Conservation (phyloP, 2,113 vertebrate species). For the Spermophilus dauricus region DNA sequence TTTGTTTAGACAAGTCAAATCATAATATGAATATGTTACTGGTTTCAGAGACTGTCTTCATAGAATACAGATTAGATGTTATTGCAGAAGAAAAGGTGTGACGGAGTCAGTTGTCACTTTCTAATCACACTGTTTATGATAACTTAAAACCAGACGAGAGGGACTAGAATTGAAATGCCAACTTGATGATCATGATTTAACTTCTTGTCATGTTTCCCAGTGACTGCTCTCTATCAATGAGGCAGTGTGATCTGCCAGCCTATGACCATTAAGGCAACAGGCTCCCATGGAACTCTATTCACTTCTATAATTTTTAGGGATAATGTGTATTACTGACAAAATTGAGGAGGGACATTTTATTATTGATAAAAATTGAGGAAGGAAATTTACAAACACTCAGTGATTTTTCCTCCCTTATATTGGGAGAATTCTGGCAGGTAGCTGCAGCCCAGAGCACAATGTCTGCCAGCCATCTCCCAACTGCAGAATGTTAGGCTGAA, state of each 20-base stretch:
- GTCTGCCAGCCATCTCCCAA: slow-evolving; percentile 6
- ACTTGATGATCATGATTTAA: slow-evolving; percentile 44
- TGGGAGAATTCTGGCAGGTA: background rate
- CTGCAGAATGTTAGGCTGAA: background rate
- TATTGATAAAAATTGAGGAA: background rate
- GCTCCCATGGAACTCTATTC: background rate
- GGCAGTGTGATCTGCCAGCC: background rate
- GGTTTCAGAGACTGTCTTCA: slow-evolving; percentile 19
- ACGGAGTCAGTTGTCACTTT: background rate
- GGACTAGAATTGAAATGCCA: background rate
- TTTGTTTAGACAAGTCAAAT: slow-evolving; percentile 58
- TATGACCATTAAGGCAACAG: background rate
- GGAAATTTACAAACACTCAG: background rate
- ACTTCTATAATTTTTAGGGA: slow-evolving; percentile 10
- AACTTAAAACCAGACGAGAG: slow-evolving; percentile 58
- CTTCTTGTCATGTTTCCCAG: background rate
- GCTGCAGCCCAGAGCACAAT: background rate
- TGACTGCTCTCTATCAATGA: background rate
- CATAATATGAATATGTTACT: slow-evolving; percentile 46
- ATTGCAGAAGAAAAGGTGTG: slow-evolving; percentile 7
- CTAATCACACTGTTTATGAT: slow-evolving; percentile 18
- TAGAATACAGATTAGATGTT: slow-evolving; percentile 31
- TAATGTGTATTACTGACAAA: slow-evolving; percentile 5
- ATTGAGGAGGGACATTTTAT: background rate
- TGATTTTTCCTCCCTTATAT: slow-evolving; percentile 4